Conservation (phyloP, 2,888 invertebrate species). For the Punctoribates punctum region DNA sequence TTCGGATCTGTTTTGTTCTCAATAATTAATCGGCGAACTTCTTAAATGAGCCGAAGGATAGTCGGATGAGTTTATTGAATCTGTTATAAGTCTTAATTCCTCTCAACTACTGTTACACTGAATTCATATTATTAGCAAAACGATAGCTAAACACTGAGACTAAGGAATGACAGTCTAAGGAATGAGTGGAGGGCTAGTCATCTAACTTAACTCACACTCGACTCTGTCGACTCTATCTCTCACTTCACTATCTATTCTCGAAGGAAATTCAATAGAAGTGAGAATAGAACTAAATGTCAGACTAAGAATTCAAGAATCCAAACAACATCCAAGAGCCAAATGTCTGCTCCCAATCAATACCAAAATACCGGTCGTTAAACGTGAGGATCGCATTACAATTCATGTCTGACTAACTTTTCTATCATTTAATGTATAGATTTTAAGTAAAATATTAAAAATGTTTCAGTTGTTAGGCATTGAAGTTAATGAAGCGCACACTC, state of each 20-base stretch:
- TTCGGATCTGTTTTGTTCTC: neutral
- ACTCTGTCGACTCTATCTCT: slow-evolving; percentile 27
- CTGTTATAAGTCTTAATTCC: neutral
- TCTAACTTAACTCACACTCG: neutral
- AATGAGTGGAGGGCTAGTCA: neutral
- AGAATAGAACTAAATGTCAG: slow-evolving; percentile 25
- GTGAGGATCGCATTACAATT: neutral
- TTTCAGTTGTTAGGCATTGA: too few species aligned
- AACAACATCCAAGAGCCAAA: neutral
- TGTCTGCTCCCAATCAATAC: neutral
- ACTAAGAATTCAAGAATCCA: neutral
- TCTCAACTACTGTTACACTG: neutral
- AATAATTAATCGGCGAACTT: slow-evolving; percentile 16
- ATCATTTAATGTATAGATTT: too few species aligned
- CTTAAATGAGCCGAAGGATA: slow-evolving; percentile 2
- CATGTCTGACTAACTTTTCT: too few species aligned
- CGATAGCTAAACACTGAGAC: neutral
- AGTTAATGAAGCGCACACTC: neutral
- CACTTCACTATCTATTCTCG: slow-evolving; percentile 5
- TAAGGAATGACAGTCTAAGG: neutral
- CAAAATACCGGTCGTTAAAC: neutral
- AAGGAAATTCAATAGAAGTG: slow-evolving; percentile 32
- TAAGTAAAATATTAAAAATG: too few species aligned
- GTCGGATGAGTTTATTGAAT: neutral
- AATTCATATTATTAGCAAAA: slow-evolving; percentile 11